These are phyloP conservation scores for Ceraclea dissimilis DNA, from an alignment of 2,888 invertebrate genomes.

Conservation along the genomic window DNA sequence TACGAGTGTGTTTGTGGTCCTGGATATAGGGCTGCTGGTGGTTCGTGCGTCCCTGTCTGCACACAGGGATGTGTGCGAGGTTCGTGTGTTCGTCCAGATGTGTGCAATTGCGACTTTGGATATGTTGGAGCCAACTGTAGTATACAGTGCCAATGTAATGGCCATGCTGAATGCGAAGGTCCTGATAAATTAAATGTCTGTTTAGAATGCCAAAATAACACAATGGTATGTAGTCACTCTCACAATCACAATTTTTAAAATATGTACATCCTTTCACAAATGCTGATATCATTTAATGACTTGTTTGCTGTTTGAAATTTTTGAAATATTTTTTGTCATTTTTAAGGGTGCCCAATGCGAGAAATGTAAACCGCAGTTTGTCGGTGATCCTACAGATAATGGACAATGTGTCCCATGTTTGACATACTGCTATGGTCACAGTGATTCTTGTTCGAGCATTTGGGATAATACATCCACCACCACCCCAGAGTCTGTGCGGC, in stretches of 20 bases:
- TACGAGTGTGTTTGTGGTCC: slow-evolving; percentile 80
- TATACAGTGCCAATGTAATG: slow-evolving; percentile 90
- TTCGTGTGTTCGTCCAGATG: slow-evolving; percentile 71
- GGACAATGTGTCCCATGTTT: slow-evolving; percentile 81
- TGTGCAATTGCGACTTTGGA: slow-evolving; percentile 87
- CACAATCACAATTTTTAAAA: no score
- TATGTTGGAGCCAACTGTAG: slow-evolving; percentile 92
- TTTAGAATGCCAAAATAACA: slow-evolving; percentile 81
- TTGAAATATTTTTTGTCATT: background rate
- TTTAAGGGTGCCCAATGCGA: slow-evolving; percentile 79
- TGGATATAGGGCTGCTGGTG: slow-evolving; percentile 56
- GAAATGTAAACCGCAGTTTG: slow-evolving; percentile 82
- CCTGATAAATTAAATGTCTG: slow-evolving; percentile 79
- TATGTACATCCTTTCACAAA: no score
- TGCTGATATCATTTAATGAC: slow-evolving; percentile 91
- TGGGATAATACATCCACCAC: slow-evolving; percentile 39
- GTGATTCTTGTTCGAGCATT: slow-evolving; percentile 66
- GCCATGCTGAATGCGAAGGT: slow-evolving; percentile 86
- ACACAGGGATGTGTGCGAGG: slow-evolving; percentile 81
- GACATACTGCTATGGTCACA: slow-evolving; percentile 86
- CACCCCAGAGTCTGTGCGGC: slow-evolving; percentile 36
- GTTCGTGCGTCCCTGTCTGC: slow-evolving; percentile 72
- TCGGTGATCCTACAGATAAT: slow-evolving; percentile 85
- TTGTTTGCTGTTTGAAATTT: slow-evolving; percentile 18
- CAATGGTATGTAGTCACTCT: slow-evolving; percentile 59